These are phyloP conservation scores for Cacatua alba DNA, from an alignment of 2,113 vertebrate genomes.

Conservation along the genomic window DNA sequence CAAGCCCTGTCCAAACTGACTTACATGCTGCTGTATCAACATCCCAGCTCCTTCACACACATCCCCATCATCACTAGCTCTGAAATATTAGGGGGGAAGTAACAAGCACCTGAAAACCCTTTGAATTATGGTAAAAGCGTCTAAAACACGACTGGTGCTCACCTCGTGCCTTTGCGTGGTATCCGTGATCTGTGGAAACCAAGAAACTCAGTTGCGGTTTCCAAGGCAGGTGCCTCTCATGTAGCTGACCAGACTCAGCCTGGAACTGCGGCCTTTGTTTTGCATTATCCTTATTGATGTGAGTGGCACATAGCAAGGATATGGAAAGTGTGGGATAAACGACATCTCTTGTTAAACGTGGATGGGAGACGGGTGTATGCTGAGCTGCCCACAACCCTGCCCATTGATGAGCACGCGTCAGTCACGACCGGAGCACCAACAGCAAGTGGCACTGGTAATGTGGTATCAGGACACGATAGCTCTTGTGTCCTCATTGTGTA, in stretches of 20 bases:
- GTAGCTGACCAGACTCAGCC: too few relatives aligned
- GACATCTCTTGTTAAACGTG: background rate
- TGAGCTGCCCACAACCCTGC: background rate
- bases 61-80: background rate
- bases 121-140: background rate
- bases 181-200: background rate
- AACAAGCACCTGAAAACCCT: background rate
- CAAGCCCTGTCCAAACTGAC: background rate
- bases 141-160: background rate
- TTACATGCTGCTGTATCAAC: rapidly evolving
- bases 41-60: rapidly evolving
- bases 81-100: background rate
- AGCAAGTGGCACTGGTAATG: background rate
- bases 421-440: background rate
- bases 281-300: background rate
- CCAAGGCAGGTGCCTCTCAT: background rate
- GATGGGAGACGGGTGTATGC: background rate
- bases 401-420: background rate
- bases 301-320: background rate
- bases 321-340: background rate
- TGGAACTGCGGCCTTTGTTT: background rate
- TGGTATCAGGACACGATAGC: background rate
- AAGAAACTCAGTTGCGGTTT: background rate
- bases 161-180: background rate
- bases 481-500: background rate